Evolutionary conservation across 2,888 invertebrate genomes (phyloP).

Genomic region (Xylota sylvarum): DNA sequence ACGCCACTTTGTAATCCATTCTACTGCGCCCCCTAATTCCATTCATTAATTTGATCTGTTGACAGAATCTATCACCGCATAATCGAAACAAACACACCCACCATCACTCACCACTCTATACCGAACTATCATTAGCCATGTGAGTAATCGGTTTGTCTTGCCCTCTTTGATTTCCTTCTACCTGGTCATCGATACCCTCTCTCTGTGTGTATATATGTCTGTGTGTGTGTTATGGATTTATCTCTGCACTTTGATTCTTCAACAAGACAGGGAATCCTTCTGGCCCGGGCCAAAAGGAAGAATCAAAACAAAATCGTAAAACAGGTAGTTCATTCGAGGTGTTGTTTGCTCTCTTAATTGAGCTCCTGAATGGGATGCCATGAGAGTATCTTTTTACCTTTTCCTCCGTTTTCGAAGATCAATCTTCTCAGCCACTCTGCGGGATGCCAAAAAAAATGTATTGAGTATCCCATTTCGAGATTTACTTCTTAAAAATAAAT

Average conservation of each 20-base stretch:
- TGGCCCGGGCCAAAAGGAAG: slow-evolving; percentile 58
- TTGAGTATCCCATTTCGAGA: neutral
- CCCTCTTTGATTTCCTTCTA: slow-evolving; percentile 31
- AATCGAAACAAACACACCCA: slow-evolving; percentile 77
- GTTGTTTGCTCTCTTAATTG: slow-evolving; percentile 77
- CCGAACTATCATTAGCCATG: slow-evolving; percentile 61
- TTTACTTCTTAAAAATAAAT: slow-evolving; percentile 27
- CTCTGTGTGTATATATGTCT: too few relatives aligned
- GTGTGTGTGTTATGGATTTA: slow-evolving; percentile 10
- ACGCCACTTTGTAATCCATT: slow-evolving; percentile 72
- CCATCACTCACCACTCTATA: slow-evolving; percentile 62
- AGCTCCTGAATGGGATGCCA: slow-evolving; percentile 70
- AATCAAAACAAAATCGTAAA: slow-evolving; percentile 72
- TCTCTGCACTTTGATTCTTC: slow-evolving; percentile 37
- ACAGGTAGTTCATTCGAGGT: slow-evolving; percentile 73
- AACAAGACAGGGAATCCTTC: neutral
- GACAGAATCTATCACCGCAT: slow-evolving; percentile 77
- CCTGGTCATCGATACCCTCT: slow-evolving; percentile 54
- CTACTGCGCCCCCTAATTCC: slow-evolving; percentile 59
- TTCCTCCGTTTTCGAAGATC: slow-evolving; percentile 13
- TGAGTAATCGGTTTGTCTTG: slow-evolving; percentile 63
- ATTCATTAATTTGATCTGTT: slow-evolving; percentile 76
- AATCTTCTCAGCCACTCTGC: slow-evolving; percentile 16
- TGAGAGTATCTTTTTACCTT: slow-evolving; percentile 42
- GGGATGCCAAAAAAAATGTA: slow-evolving; percentile 41